Conservation (phyloP, 1,140 invertebrate genomes). For the Drosophila repleta region DNA sequence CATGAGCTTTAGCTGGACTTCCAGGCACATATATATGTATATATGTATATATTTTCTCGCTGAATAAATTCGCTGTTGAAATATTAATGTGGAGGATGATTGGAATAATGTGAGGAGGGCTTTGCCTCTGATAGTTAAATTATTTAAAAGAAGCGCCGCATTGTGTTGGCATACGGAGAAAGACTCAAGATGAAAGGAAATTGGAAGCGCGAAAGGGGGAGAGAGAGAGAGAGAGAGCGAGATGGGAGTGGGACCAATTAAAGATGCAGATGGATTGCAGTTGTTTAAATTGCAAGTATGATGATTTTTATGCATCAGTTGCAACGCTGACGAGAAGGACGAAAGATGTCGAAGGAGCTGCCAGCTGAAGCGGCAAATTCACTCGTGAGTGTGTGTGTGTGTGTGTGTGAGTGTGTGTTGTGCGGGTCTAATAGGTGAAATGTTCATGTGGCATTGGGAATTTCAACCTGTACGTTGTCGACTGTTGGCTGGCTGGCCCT, state of each 20-base stretch:
- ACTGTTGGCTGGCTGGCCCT: slow-evolving; percentile 18
- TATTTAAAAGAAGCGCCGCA: neutral
- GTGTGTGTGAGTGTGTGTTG: slow-evolving; percentile 25
- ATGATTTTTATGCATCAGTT: slow-evolving; percentile 79
- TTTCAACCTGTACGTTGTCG: slow-evolving; percentile 33
- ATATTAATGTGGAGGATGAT: too few relatives aligned
- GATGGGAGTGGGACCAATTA: slow-evolving; percentile 56
- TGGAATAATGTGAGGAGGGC: too few relatives aligned
- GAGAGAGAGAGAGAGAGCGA: neutral
- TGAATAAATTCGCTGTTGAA: too few relatives aligned
- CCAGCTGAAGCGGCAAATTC: slow-evolving; percentile 26
- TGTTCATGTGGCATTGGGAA: slow-evolving; percentile 59
- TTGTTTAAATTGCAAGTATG: slow-evolving; percentile 79
- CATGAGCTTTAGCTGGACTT: too few relatives aligned
- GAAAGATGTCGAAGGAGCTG: slow-evolving; percentile 4
- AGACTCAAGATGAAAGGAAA: neutral
- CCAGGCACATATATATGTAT: too few relatives aligned
- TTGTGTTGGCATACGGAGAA: too few relatives aligned
- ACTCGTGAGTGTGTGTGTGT: slow-evolving; percentile 18
- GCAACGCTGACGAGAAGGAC: slow-evolving; percentile 21
- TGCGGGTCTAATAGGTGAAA: slow-evolving; percentile 77
- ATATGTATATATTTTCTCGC: too few relatives aligned
- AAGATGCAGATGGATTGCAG: slow-evolving; percentile 80
- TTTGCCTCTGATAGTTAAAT: neutral
- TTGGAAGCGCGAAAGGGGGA: neutral